Conservation (phyloP, 2,888 invertebrate species). For the Diaprepes abbreviatus region DNA sequence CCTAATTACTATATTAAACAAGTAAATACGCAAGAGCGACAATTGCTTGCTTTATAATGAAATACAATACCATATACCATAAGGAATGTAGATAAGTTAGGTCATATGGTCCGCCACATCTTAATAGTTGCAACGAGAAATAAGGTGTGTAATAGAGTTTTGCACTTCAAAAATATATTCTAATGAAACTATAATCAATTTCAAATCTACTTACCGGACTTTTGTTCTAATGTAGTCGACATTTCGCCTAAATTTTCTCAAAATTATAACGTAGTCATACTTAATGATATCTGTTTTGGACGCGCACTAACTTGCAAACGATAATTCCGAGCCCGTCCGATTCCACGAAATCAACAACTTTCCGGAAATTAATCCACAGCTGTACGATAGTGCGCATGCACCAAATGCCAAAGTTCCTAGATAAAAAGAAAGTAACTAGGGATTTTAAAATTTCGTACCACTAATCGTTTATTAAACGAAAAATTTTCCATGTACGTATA, state of each 20-base stretch:
- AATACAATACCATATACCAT: conserved; percentile 4
- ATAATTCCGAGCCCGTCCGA: not conserved
- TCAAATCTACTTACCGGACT: conserved; percentile 50
- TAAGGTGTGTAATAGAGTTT: not conserved
- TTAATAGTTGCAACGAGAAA: not conserved
- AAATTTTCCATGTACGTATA: no score
- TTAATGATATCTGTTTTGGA: not conserved
- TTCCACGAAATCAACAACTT: conserved; percentile 37
- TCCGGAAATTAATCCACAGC: conserved; percentile 53
- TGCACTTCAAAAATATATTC: not conserved
- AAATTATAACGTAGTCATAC: not conserved
- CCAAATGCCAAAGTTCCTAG: not conserved
- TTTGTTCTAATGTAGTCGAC: conserved; percentile 53
- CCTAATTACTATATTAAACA: no score
- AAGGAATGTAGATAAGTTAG: conserved; percentile 6
- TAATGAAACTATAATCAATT: not conserved
- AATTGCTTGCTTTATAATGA: not conserved
- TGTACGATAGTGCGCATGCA: not conserved
- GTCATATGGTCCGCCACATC: conserved; percentile 5
- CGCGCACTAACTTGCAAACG: conserved; percentile 56
- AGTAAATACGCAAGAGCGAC: not conserved
- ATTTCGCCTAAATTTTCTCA: conserved; percentile 52
- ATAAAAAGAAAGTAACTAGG: not conserved
- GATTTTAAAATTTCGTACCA: not conserved
- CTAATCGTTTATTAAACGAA: not conserved